Evolutionary conservation across 2,888 invertebrate species (phyloP).

Genomic region (Malthinus flaveolus): DNA sequence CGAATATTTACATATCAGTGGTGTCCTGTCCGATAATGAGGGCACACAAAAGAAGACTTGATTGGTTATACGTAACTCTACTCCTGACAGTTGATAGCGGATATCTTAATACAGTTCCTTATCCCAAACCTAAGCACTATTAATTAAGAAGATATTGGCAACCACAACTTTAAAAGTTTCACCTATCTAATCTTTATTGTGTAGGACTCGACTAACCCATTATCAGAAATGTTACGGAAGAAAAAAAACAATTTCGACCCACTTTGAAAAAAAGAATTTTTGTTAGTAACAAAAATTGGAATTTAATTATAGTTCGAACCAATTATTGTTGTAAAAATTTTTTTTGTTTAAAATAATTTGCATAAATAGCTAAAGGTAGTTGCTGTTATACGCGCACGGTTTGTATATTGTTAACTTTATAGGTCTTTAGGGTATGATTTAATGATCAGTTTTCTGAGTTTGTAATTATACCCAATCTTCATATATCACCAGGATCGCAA

Average conservation of each 20-base stretch:
- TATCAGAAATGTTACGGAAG: constrained; percentile 7
- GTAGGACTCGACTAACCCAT: constrained; percentile 26
- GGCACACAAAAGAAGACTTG: constrained; percentile 11
- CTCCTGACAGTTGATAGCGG: constrained; percentile 19
- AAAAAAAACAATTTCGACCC: constrained; percentile 17
- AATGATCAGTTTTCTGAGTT: constrained; percentile 17
- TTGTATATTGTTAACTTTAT: constrained; percentile 7
- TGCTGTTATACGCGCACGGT: background rate
- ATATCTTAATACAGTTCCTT: constrained; percentile 23
- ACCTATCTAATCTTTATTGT: constrained; percentile 23
- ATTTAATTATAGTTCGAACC: too few relatives aligned
- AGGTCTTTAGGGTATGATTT: constrained; percentile 18
- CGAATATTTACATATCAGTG: background rate
- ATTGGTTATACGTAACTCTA: constrained; percentile 13
- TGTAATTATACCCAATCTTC: constrained; percentile 14
- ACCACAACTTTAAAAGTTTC: constrained; percentile 13
- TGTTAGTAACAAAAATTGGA: constrained; percentile 1
- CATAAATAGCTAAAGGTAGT: background rate
- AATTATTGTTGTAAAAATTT: too few relatives aligned
- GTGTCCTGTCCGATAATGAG: background rate
- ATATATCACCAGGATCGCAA: constrained; percentile 22
- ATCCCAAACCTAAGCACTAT: constrained; percentile 20
- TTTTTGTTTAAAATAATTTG: background rate
- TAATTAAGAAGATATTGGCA: constrained; percentile 27
- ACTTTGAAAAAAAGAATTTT: constrained; percentile 9